Base-by-base conservation (phyloP, 2,797 vertebrate species). In the Spizella passerina region DNA sequence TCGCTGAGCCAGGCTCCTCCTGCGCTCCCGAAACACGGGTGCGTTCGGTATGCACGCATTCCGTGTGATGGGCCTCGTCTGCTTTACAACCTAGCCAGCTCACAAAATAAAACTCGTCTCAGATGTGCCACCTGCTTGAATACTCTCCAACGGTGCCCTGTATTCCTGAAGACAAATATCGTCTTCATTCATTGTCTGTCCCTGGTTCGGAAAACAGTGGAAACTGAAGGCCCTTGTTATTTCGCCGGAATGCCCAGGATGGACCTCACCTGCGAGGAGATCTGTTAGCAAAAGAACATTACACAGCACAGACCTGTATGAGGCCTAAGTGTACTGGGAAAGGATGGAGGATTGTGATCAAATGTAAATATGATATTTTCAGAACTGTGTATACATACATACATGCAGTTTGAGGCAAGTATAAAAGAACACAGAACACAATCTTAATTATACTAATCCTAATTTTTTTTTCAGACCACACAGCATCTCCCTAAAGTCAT, bases 41-140 rank as follows among this genome's bases (percentile, higher is more conserved):
- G 32, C 6, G 0, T 13, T 18, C 36, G 0, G 11, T 24, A 4
- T 2, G 6, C 27, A 15, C 11, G 4, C 11, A 0, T 6, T 16
- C 57, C 61, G 10, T 5, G 3, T 0, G 2, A 14, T 6, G 85
- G 72, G 84, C 94, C 94, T 94, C 27, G 0, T 32, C 65, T 79
- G 18, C 0, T 19, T 24, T 12, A 5, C 57, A 29, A 19, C 34
- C 61, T 7, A 4, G 6, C 15, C 60, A 8, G 22, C 17, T 49
- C 10, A 8, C 36, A 2, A 23, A 46, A 38, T 32, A 30, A 44
- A 72, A 84, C 55, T 26, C n/a, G 41, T 49, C 41, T 56, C 29
- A 5, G 4, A 27, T 14, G 34, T 84, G 85, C 63, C 87, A 81
- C 89, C 65, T 87, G 73, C 88, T 79, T 34, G n/a, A 30, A 26